Percentiles rank a stretch among this genome's conserved stretches.
These are phyloP conservation scores for Sepioteuthis lessoniana DNA, from an alignment of 2,888 invertebrate species.

Conservation along the genomic window DNA sequence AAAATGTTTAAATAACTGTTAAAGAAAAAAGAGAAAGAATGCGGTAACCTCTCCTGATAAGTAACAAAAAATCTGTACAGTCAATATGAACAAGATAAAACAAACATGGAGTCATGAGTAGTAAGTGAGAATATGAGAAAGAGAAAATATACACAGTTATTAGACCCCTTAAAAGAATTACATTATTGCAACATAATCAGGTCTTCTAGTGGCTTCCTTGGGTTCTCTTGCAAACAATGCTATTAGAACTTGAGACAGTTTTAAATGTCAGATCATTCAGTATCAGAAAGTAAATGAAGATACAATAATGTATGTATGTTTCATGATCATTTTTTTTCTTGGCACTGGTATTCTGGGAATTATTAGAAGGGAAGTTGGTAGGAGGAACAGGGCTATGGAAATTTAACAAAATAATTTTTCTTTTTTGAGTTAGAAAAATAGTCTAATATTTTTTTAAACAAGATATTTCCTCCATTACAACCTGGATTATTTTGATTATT, in stretches of 20 bases:
- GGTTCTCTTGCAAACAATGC: conserved; percentile 11
- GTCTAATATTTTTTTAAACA: too few species aligned
- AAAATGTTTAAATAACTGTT: conserved; percentile 25
- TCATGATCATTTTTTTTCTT: background rate
- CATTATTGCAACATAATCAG: conserved; percentile 41
- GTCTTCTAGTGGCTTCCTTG: conserved; percentile 35
- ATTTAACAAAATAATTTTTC: background rate
- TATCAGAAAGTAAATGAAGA: background rate
- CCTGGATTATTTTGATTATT: too few species aligned
- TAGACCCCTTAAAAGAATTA: conserved; percentile 36
- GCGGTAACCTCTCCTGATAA: conserved; percentile 44
- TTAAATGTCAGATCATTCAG: background rate
- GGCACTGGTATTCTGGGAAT: background rate
- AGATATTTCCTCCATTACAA: too few species aligned
- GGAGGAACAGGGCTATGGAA: background rate
- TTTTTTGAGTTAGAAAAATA: too few species aligned
- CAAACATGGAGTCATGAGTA: conserved; percentile 43
- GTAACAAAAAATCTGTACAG: conserved; percentile 44
- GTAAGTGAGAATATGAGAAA: conserved; percentile 47
- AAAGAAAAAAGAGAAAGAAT: conserved; percentile 41
- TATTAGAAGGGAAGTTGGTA: background rate
- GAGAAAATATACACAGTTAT: conserved; percentile 46
- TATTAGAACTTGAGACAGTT: background rate
- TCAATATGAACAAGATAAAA: conserved; percentile 46
- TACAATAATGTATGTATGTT: background rate